A percentile compares a stretch with the other conserved stretches of the same genome.
Evolutionary conservation across 2,797 vertebrate genomes (phyloP).

Genomic region (Melanotaenia parkinsoni): DNA sequence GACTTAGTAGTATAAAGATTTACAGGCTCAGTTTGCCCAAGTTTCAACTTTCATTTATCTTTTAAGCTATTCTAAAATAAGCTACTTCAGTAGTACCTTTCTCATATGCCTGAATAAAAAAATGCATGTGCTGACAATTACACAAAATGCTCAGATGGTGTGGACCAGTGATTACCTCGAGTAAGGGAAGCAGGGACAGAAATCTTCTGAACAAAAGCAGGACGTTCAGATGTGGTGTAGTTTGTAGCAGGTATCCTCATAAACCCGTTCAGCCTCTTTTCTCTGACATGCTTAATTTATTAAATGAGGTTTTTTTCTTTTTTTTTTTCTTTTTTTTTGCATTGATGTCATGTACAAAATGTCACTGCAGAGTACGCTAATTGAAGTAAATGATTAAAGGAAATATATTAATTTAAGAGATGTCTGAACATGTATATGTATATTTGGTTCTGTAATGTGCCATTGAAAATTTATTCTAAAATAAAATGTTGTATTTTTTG

Average conservation of each 20-base stretch:
- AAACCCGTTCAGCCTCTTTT: slow-evolving; percentile 68
- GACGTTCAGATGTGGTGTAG: slow-evolving; percentile 60
- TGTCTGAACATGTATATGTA: slow-evolving; percentile 91
- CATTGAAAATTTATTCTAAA: slow-evolving; percentile 86
- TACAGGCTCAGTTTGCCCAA: slow-evolving; percentile 16
- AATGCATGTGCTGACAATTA: neutral
- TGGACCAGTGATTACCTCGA: slow-evolving; percentile 46
- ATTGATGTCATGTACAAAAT: slow-evolving; percentile 92
- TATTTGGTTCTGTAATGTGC: slow-evolving; percentile 97
- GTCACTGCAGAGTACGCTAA: slow-evolving; percentile 77
- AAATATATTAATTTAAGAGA: slow-evolving; percentile 84
- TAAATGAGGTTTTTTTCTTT: slow-evolving; percentile 77
- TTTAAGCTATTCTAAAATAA: slow-evolving; percentile 10
- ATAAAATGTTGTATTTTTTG: slow-evolving; percentile 99
- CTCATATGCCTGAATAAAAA: slow-evolving; percentile 9
- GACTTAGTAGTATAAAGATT: slow-evolving; percentile 17
- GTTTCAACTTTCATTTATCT: slow-evolving; percentile 18
- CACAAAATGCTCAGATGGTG: slow-evolving; percentile 16
- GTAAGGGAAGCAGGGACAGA: slow-evolving; percentile 39
- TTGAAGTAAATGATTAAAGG: slow-evolving; percentile 62
- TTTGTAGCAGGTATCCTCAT: slow-evolving; percentile 68
- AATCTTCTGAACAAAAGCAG: slow-evolving; percentile 19
- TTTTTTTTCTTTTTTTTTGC: slow-evolving; percentile 73
- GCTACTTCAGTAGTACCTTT: slow-evolving; percentile 15
- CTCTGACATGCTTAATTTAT: slow-evolving; percentile 95